Evolutionary conservation across 2,797 vertebrate genomes (phyloP).

Genomic region (Parauchenoglanis ngamensis): DNA sequence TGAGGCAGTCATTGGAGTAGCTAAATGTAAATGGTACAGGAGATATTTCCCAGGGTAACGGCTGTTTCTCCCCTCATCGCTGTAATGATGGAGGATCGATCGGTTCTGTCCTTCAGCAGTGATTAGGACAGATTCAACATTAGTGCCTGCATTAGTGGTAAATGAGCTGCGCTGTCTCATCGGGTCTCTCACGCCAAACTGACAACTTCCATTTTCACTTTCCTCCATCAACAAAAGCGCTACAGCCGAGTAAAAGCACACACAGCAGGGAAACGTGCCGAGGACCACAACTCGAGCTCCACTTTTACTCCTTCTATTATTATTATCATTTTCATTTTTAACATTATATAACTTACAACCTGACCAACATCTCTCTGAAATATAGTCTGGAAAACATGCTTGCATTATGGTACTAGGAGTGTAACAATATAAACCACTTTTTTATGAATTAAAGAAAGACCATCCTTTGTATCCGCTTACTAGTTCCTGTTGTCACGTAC

Average conservation of each 20-base stretch:
- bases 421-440: too few relatives aligned
- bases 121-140: conserved; percentile 68
- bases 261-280: background rate
- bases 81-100: background rate
- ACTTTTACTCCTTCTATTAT: too few relatives aligned
- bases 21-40: background rate
- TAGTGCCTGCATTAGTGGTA: conserved; percentile 67
- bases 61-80: background rate
- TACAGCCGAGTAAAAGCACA: background rate
- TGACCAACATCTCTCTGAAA: background rate
- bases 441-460: too few relatives aligned
- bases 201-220: conserved; percentile 62
- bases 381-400: background rate
- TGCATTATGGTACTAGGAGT: background rate
- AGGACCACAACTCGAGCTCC: background rate
- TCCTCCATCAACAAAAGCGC: conserved; percentile 55
- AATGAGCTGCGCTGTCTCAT: conserved; percentile 62
- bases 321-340: too few relatives aligned
- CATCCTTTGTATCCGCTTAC: too few relatives aligned
- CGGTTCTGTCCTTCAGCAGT: conserved; percentile 28
- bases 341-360: too few relatives aligned
- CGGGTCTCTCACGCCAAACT: conserved; percentile 48
- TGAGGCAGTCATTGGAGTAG: background rate
- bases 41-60: background rate
- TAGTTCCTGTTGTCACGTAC: background rate